Evolutionary conservation across 2,113 vertebrate species (phyloP), one percentile per base, ranked within the genome.

Genomic region (Coptodon bakossiorum): DNA sequence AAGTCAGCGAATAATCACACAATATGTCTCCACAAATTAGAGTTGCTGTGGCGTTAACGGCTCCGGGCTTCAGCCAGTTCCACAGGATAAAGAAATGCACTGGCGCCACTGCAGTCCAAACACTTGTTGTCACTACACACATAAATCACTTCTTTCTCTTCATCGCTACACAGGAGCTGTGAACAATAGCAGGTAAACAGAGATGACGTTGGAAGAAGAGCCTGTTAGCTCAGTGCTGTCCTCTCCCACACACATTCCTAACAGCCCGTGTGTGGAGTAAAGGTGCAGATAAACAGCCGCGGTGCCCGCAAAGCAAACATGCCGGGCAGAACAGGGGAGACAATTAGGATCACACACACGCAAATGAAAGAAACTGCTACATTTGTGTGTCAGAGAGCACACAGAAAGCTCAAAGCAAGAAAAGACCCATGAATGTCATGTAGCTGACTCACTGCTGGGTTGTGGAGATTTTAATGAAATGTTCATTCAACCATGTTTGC

Each of bases 141-240:
- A 94, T 94, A 86, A 93, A 94, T 95, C 93, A 93, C 40, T 81
- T 86, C 52, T 57, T 86, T 88, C 87, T 93, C 73, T 53, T 86
- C 88, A 40, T 87, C 78, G 17, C 24, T 27, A 63, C 91, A 93
- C 93, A 90, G 93, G 84, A 94, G 93, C 93, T 31, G 80, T 3
- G 84, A 93, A 95, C 95, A 95, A 95, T 91, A 22, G 90, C 84
- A 91, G 86, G 93, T 94, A 95, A 95, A 95, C 92, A 93, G 89
- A 92, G 68, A 83, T 76, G 88, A 82, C 52, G 56, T 48, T 86
- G 86, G 90, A 88, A 89, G 90, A 92, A 80, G 87, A 87, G 85
- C 76, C 68, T 84, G 91, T 92, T 89, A 83, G 88, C 86, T 84
- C 90, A 78, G 79, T 40, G 31, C 84, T 78, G 91, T 88, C 80